Conservation (phyloP, 1,140 invertebrate genomes). For the Drosophila nigromelanica region DNA sequence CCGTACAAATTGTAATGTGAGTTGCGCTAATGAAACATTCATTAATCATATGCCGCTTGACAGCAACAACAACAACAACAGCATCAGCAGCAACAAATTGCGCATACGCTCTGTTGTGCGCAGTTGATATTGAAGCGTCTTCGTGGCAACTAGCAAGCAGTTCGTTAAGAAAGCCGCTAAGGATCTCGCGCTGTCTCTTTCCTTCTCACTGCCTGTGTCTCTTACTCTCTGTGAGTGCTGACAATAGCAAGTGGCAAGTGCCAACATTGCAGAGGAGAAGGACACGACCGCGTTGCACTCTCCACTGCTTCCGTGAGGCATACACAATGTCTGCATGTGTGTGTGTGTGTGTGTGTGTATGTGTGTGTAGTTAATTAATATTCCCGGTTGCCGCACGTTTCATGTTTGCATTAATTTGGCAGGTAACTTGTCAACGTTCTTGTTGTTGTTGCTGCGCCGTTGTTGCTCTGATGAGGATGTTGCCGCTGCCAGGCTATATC, state of each 20-base stretch:
- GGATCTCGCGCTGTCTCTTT: constrained; percentile 30
- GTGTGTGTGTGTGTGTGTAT: constrained; percentile 30
- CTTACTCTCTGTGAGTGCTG: constrained; percentile 24
- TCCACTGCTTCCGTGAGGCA: neutral
- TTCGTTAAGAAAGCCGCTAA: constrained; percentile 8
- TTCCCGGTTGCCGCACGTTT: constrained; percentile 77
- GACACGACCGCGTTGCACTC: constrained; percentile 6
- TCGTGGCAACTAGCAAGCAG: neutral
- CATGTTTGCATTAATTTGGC: constrained; percentile 83
- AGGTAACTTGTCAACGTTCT: constrained; percentile 81
- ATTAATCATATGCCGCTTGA: constrained; percentile 73
- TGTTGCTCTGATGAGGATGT: constrained; percentile 55
- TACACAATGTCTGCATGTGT: constrained; percentile 9
- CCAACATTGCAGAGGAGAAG: constrained; percentile 39
- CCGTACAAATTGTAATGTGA: constrained; percentile 47
- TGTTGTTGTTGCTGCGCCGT: constrained; percentile 41
- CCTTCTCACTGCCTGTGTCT: constrained; percentile 3
- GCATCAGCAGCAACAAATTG: constrained; percentile 25
- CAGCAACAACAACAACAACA: constrained; percentile 20
- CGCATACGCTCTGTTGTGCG: constrained; percentile 44
- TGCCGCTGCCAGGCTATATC: constrained; percentile 58
- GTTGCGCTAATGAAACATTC: constrained; percentile 77
- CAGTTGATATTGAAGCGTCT: constrained; percentile 4
- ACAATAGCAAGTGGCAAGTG: constrained; percentile 71
- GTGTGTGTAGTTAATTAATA: constrained; percentile 79